phyloP scores from a whole-genome alignment of 1,140 invertebrate species.

The Heterodera schachtii region DNA sequence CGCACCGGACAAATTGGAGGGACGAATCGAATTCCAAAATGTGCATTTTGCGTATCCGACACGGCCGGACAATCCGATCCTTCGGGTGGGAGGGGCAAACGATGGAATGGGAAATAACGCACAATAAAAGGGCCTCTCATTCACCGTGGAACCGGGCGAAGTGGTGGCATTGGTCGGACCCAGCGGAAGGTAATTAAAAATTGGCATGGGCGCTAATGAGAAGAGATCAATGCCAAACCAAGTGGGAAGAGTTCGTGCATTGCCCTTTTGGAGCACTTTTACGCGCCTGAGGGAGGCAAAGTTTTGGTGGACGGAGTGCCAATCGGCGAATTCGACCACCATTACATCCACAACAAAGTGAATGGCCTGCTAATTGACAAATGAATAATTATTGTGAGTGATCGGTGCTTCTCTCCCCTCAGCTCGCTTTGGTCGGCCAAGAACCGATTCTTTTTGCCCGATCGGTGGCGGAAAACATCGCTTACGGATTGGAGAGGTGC shows the following conservation, averaged over 20 bases:
- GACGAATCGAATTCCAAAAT: conserved; percentile 66
- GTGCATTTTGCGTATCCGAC: conserved; percentile 69
- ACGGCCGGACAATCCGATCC: conserved; percentile 70
- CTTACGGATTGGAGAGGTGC: conserved; percentile 55
- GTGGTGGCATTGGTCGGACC: conserved; percentile 68
- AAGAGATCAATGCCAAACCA: neutral
- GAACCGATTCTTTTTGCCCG: conserved; percentile 59
- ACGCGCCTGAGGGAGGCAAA: conserved; percentile 62
- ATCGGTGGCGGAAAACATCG: conserved; percentile 59
- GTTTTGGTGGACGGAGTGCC: conserved; percentile 66
- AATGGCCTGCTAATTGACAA: too few relatives aligned
- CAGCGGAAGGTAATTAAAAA: conserved; percentile 48
- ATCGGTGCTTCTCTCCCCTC: neutral
- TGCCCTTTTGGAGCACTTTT: conserved; percentile 67
- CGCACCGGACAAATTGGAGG: conserved; percentile 45
- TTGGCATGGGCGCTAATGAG: neutral
- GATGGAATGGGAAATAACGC: too few relatives aligned
- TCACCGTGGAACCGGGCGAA: conserved; percentile 66
- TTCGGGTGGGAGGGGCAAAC: conserved; percentile 69
- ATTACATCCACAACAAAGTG: conserved; percentile 64
- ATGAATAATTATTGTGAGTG: too few relatives aligned
- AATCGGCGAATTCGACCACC: conserved; percentile 65
- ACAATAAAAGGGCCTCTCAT: conserved; percentile 64
- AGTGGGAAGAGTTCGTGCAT: conserved; percentile 68
- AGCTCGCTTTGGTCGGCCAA: conserved; percentile 57